Base-by-base conservation (phyloP, 2,888 invertebrate species). In the Aleiodes alternator region DNA sequence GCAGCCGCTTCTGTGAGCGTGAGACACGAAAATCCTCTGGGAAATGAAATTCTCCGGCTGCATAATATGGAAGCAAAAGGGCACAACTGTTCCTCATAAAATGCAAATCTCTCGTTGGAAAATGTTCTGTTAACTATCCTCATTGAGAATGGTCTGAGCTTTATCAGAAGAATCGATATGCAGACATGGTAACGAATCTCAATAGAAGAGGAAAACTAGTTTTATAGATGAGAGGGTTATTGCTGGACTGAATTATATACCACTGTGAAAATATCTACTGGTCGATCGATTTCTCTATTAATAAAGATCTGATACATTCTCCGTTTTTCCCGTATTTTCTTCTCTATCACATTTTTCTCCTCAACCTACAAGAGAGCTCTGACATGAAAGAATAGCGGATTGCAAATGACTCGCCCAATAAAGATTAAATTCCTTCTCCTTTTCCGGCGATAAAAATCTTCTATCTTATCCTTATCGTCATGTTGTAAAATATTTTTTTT, bases 261-360 rank as follows among this genome's bases (percentile, higher is more conserved):
- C 61, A 14, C 23, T 4, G 16, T 8, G 43, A 61, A 61, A 43
- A 61, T 43, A 43, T 59, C 51, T 8, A 34, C 23, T 29, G 23
- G 8, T 69, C 61, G 69, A 76, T 76, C 78, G 73, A 76, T 78
- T 75, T 56, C 75, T 79, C 78, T 75, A 79, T 79, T 78, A 79
- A 78, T 79, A 78, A 76, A 73, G 76, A 79, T 76, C 78, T 75
- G 69, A 74, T 78, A 76, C 74, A 61, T 72, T 61, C 70, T 73
- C 51, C 55, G 38, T 50, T 66, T 53, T 50, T 29, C 51, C 61
- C 71, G 48, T 68, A 14, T 59, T 34, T 34, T 56, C 38, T 48
- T 56, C 4, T 11, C 43, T 64, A 66, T 68, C 14, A 7, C 51
- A 23, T 51, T 31, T 70, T 48, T 61, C 66, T 23, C 66, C 73